Conservation (phyloP, 2,113 vertebrate genomes). For the Rattus rattus region DNA sequence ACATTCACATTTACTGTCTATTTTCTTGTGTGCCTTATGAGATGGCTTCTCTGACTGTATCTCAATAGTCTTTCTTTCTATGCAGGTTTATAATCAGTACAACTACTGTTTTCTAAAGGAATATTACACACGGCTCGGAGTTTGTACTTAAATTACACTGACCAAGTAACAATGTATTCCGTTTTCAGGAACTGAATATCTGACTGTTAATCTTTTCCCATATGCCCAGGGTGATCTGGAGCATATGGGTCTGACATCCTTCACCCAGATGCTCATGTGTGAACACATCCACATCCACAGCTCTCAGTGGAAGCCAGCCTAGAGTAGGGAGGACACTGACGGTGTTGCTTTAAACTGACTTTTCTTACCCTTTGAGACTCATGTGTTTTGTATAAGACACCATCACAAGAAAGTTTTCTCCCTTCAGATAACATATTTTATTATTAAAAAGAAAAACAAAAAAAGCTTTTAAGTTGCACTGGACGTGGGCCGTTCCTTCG, state of each 20-base stretch:
- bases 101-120: constrained; percentile 87
- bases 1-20: constrained; percentile 93
- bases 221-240: constrained; percentile 62
- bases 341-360: constrained; percentile 77
- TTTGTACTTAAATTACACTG: constrained; percentile 85
- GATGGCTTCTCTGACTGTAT: constrained; percentile 92
- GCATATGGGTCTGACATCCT: constrained; percentile 37
- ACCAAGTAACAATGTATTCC: constrained; percentile 77
- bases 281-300: neutral
- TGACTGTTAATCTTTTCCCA: constrained; percentile 87
- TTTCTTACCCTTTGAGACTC: constrained; percentile 83
- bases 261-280: constrained; percentile 53
- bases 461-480: constrained; percentile 73
- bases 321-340: constrained; percentile 65
- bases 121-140: constrained; percentile 84
- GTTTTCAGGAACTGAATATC: constrained; percentile 73
- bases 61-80: constrained; percentile 90
- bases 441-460: constrained; percentile 71
- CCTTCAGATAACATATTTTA: constrained; percentile 76
- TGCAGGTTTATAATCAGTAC: constrained; percentile 90
- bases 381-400: constrained; percentile 84
- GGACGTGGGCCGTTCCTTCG: constrained; percentile 34
- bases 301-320: constrained; percentile 72
- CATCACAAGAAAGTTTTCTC: constrained; percentile 77
- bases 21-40: constrained; percentile 92